phyloP scores from a whole-genome alignment of 2,113 vertebrate species.

The Oplegnathus fasciatus region DNA sequence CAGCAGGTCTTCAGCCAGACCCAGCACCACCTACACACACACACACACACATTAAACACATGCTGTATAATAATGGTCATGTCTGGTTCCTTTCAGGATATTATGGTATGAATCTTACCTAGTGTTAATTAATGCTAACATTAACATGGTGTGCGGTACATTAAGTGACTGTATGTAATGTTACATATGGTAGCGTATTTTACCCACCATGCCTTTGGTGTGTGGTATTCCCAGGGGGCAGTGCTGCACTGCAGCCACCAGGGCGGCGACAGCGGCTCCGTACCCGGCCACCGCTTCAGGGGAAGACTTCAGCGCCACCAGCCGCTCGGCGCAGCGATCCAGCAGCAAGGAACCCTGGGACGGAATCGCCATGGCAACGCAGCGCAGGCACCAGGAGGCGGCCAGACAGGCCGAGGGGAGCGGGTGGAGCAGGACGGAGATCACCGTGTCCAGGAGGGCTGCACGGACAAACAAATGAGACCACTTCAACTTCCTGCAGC shows the following conservation, averaged over 20 bases:
- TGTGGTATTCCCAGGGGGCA: constrained; percentile 94
- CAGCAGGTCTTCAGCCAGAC: constrained; percentile 91
- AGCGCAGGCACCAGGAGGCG: constrained; percentile 93
- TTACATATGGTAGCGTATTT: no score
- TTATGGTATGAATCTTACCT: not conserved
- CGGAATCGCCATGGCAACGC: constrained; percentile 88
- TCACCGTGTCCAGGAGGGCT: constrained; percentile 91
- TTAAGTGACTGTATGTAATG: not conserved
- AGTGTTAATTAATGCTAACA: not conserved
- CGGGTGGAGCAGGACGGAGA: constrained; percentile 89
- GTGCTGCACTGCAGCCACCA: constrained; percentile 90
- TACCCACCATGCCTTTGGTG: constrained; percentile 90
- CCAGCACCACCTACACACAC: constrained; percentile 87
- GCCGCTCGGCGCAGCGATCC: constrained; percentile 90
- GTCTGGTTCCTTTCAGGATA: no score
- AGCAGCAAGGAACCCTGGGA: constrained; percentile 87
- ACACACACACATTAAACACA: constrained; percentile 23
- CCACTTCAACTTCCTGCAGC: not conserved
- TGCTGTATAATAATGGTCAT: not conserved
- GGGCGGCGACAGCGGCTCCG: constrained; percentile 90
- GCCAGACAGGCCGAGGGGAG: constrained; percentile 86
- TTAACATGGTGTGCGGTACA: not conserved
- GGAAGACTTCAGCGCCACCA: constrained; percentile 87
- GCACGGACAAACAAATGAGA: not conserved
- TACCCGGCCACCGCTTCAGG: constrained; percentile 93